phyloP scores from a whole-genome alignment of 2,113 vertebrate species.

The Prinia subflava region DNA sequence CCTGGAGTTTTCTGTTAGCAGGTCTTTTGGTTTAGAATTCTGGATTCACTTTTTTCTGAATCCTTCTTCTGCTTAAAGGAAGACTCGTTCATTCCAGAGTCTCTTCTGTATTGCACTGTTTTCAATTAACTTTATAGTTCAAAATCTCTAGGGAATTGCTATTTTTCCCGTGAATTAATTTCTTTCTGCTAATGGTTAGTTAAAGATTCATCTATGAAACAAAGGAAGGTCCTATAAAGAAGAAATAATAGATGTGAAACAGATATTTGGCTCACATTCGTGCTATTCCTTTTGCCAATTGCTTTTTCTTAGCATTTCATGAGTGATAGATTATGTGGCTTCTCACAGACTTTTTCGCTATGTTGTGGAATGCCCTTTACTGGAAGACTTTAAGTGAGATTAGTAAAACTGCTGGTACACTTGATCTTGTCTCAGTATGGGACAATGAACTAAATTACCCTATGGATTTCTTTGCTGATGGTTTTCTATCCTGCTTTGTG shows the following conservation, averaged over 20 bases:
- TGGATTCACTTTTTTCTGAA: not conserved
- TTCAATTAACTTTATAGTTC: not conserved
- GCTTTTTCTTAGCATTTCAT: not conserved
- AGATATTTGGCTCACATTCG: not conserved
- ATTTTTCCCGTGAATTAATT: not conserved
- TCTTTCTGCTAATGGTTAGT: not conserved
- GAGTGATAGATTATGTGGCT: not conserved
- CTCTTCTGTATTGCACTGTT: not conserved
- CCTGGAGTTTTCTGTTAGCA: not conserved
- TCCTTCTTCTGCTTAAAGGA: not conserved
- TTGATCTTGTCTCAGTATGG: not conserved
- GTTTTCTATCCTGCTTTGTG: not conserved
- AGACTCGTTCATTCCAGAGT: not conserved
- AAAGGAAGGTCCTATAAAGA: not conserved
- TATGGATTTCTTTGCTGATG: not conserved
- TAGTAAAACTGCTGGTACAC: not conserved
- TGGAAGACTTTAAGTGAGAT: not conserved
- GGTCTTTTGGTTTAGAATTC: not conserved
- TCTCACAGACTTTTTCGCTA: not conserved
- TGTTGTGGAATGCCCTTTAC: not conserved
- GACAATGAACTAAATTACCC: not conserved
- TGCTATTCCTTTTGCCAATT: not conserved
- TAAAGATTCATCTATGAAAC: not conserved
- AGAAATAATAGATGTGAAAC: constrained; percentile 5
- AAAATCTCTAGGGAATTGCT: not conserved